phyloP scores from a whole-genome alignment of 2,797 vertebrate genomes.

The Anguilla obscura region DNA sequence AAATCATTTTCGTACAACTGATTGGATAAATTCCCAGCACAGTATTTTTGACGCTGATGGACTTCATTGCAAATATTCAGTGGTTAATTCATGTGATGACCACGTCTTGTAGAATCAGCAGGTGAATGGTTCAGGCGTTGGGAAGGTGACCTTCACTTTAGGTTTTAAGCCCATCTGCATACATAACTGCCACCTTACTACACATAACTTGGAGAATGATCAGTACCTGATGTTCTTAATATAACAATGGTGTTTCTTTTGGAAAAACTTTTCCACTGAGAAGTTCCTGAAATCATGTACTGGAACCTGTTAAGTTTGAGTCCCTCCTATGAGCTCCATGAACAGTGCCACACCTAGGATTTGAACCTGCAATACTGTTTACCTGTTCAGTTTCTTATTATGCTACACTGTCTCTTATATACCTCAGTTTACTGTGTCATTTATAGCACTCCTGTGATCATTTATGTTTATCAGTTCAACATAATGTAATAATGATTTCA shows the following conservation, averaged over 20 bases:
- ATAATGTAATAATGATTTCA: neutral
- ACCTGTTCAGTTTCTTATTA: neutral
- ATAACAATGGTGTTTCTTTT: too few species aligned
- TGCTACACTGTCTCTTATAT: neutral
- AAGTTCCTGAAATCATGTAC: neutral
- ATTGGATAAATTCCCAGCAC: neutral
- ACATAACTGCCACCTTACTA: neutral
- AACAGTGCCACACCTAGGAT: neutral
- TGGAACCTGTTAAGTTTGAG: neutral
- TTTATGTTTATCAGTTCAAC: neutral
- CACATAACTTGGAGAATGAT: neutral
- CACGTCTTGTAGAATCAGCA: neutral
- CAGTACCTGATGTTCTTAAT: neutral
- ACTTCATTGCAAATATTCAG: neutral
- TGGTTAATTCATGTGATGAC: neutral
- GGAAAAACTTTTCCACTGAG: neutral
- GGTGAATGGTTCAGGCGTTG: too few species aligned
- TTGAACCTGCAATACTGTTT: neutral
- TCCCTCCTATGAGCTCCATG: neutral
- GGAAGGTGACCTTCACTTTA: too few species aligned
- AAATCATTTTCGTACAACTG: too few species aligned
- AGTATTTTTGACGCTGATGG: constrained; percentile 11
- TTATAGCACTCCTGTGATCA: neutral
- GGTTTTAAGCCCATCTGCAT: too few species aligned
- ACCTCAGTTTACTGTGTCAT: neutral